These are phyloP conservation scores for Nemurella pictetii DNA, from an alignment of 2,888 invertebrate species.

Conservation along the genomic window DNA sequence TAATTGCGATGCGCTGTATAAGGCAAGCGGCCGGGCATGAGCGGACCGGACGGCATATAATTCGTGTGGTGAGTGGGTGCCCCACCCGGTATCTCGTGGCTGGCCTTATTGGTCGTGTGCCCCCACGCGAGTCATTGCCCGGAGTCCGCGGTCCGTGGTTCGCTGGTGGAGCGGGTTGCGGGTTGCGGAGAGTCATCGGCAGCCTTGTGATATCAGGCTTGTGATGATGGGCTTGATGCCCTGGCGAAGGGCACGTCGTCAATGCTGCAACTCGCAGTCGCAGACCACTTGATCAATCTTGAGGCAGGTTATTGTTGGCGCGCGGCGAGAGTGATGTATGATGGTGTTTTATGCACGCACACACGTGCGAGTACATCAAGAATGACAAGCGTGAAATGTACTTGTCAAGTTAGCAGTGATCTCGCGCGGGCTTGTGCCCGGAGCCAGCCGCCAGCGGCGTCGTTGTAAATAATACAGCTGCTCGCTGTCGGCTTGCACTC, in stretches of 20 bases:
- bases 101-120: neutral
- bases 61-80: neutral
- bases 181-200: no score
- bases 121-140: neutral
- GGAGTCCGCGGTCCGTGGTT: neutral
- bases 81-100: neutral
- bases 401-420: neutral
- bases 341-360: neutral
- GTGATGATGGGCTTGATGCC: no score
- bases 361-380: neutral
- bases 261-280: neutral
- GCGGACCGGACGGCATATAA: neutral
- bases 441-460: neutral
- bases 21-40: neutral
- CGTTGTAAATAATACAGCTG: neutral
- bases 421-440: no score
- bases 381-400: constrained; percentile 9
- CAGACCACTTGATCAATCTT: neutral
- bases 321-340: neutral
- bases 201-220: no score
- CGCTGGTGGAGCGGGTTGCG: neutral
- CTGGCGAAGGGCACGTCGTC: neutral
- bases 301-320: constrained; percentile 10
- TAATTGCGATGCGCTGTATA: neutral
- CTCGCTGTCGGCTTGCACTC: no score